Evolutionary conservation across 1,140 invertebrate genomes (phyloP).

Genomic region (Paralvinella palmiformis): DNA sequence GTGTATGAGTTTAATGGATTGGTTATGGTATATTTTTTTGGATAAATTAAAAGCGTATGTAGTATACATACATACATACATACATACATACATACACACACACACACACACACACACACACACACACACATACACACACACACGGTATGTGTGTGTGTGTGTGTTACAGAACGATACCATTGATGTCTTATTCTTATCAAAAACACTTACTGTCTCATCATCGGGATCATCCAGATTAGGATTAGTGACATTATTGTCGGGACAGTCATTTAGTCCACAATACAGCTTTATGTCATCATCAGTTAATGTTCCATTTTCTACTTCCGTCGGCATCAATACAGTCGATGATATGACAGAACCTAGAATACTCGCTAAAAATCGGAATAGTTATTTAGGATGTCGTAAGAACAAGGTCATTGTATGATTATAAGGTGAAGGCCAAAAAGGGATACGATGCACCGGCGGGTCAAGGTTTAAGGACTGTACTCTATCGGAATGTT

Average conservation of each 20-base stretch:
- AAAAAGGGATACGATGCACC: too few relatives aligned
- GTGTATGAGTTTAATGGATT: neutral
- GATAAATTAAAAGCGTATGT: neutral
- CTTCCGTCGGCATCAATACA: neutral
- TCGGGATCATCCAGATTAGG: neutral
- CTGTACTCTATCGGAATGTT: too few relatives aligned
- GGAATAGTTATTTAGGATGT: neutral
- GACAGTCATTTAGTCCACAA: neutral
- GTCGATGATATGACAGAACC: neutral
- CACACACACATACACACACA: neutral
- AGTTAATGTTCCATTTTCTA: neutral
- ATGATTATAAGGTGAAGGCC: too few relatives aligned
- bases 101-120: too few relatives aligned
- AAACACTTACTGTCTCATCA: neutral
- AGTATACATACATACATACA: neutral
- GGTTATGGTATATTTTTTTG: neutral
- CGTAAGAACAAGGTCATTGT: too few relatives aligned
- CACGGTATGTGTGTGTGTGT: neutral
- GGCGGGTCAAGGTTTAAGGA: too few relatives aligned
- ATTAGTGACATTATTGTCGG: neutral
- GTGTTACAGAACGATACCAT: neutral
- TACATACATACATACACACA: neutral
- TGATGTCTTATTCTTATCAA: neutral
- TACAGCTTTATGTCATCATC: neutral
- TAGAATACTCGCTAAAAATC: neutral